Conservation (phyloP, 2,888 invertebrate genomes). For the Lymantria monacha region DNA sequence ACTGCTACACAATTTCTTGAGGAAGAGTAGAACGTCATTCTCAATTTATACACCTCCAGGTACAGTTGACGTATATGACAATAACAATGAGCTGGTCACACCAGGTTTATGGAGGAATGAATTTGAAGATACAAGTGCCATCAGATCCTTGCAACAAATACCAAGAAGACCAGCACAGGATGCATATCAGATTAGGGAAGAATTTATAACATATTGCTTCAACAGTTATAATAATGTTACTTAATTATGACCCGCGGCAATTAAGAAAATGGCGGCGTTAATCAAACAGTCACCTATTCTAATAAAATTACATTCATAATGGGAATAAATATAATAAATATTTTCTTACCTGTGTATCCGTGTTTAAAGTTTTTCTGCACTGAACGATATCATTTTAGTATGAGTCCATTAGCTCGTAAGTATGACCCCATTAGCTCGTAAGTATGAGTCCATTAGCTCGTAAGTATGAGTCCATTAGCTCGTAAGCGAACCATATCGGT, state of each 20-base stretch:
- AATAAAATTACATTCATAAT: no score
- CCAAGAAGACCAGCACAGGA: conserved; percentile 16
- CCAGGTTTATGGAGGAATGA: conserved; percentile 3
- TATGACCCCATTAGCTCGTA: no score
- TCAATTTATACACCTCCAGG: conserved; percentile 26
- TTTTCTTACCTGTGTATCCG: no score
- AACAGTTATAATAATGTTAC: no score
- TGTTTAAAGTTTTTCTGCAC: no score
- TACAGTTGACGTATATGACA: conserved; percentile 21
- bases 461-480: conserved; percentile 19
- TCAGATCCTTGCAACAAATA: conserved; percentile 14
- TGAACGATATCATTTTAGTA: no score
- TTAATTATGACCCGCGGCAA: no score
- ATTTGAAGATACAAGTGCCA: conserved; percentile 13
- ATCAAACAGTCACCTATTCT: no score
- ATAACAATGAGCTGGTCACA: conserved; percentile 3
- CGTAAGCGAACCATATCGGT: conserved; percentile 19
- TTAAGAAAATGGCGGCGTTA: no score
- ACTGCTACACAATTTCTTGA: conserved; percentile 25
- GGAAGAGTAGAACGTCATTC: conserved; percentile 23
- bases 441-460: conserved; percentile 17
- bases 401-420: no score
- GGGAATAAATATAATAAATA: no score
- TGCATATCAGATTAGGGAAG: conserved; percentile 22
- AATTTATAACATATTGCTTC: conserved; percentile 27